Evolutionary conservation across 1,140 invertebrate species (phyloP), one percentile per base, ranked within the genome.

Genomic region (Drosophila persimilis): DNA sequence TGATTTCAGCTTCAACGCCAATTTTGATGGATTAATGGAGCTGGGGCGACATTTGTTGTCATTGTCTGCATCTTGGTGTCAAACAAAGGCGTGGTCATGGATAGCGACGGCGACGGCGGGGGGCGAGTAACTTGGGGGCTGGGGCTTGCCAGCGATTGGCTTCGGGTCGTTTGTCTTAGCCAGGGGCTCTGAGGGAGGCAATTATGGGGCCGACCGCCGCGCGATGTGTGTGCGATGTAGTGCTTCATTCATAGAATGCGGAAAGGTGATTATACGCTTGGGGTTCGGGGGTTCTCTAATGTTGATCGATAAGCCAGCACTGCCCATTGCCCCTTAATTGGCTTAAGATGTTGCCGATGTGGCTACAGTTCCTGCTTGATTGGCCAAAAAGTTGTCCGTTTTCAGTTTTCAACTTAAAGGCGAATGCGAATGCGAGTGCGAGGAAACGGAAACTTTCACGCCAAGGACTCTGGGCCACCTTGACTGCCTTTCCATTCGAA

Each of bases 231-330:
- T 39, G 15, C 15, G 15, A 15, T 15, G 35, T 39, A 20, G 35
- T 70, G 53, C 59, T 76, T 51, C 54, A 73, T 81, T 70, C 66
- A 64, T 57, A 54, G 74, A 86, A 86, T 79, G 83, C 83, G 83
- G 83, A 86, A 86, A 86, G 83, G 83, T 88, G 78, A 83, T 86
- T 88, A 86, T 78, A 74, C 64, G 83, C 70, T 66, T 43, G 35
- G 47, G 51, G 59, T 66, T 51, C 6, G 44, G 24, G 52, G 50
- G 11, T 3, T 69, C 66, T 56, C 63, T 52, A 72, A 72, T 65
- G 51, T 65, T 80, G 80, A 85, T 86, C 73, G 81, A 86, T 85
- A 70, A 50, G 51, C 44, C 45, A 54, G 11, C 9, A 52, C 13
- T 74, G 24, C 31, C 31, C 20, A 20, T 20, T 20, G 20, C 20